Evolutionary conservation across 2,797 vertebrate species (phyloP), one percentile per base, ranked within the genome.

Genomic region (Delichon dasypus): DNA sequence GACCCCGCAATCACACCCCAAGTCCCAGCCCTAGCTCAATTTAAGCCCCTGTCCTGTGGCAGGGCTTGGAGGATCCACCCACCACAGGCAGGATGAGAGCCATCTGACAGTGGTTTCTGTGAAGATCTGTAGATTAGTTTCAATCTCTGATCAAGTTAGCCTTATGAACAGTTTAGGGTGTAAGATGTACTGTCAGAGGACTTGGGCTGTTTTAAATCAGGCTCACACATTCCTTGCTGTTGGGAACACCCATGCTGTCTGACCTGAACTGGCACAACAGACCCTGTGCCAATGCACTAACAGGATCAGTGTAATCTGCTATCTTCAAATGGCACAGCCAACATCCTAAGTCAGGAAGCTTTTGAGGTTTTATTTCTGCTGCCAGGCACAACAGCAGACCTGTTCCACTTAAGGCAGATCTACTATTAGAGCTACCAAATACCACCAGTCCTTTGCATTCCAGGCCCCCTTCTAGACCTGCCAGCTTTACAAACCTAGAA

Each of bases 181-280:
- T 19, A 45, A 30, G 60, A 30, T 57, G 38, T 27, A 27, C 11
- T 77, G 81, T 76, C 44, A 76, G 11, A 82, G 19, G 40, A 26
- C 21, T 19, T 36, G 29, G 62, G 36, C 44, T 66, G 27, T 51
- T 85, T 80, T 44, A 80, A 51, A 70, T 27, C 30, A 75, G 38
- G 27, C 19, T 85, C 14, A 25, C 11, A 40, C 27, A 55, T 40
- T 45, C 54, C 65, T 55, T 55, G 22, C 60, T 76, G 60, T 16
- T 10, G 7, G 38, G 65, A 80, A 77, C 16, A 53, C 38, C 27
- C 26, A 3, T 10, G n/a, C 71, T 72, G 40, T 47, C 54, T 15
- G 30, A 60, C 14, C 17, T 1, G 1, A 51, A 65, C 9, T 20
- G 22, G 58, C 0, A 0, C 38, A 27, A 8, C 6, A 72, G 38